Base-by-base conservation (phyloP, 2,797 vertebrate species). In the Epinephelus awoara region DNA sequence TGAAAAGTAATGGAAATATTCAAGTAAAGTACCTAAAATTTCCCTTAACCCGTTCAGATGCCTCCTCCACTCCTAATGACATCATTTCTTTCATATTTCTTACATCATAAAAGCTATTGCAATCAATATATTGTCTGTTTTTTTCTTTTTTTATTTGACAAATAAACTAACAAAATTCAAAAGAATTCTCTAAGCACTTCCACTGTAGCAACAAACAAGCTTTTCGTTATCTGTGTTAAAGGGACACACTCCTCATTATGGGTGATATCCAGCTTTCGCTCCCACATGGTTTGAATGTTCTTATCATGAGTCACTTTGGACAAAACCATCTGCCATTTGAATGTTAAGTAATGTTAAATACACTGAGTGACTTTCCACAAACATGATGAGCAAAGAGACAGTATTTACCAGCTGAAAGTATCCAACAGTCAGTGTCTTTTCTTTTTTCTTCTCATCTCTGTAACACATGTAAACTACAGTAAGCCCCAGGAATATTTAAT, bases 401-500 rank as follows among this genome's bases (percentile, higher is more conserved):
- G 2, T 62, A 81, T 67, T 92, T 91, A 96, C 95, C 94, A 97
- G 85, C 40, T 96, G 91, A 88, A 96, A 96, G 83, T 92, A 97
- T 87, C 95, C 95, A 85, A 96, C 80, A 51, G 84, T 86, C 17
- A 90, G 77, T 2, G 38, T 15, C 4, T 90, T 92, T 25, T 88
- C 83, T 34, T 89, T 74, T 63, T 91, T 87, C 56, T 88, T 88
- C 25, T 74, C 66, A 73, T 82, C 57, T 82, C 95, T 96, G 86
- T 47, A 88, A 89, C 77, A 75, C n/a, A 75, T 49, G 17, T 7
- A 67, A 47, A 51, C 29, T 4, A 61, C 25, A 57, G 25, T 57
- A 51, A 59, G 15, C 0, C 7, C 1, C 19, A 19, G 2, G 10
- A 72, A 52, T 13, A 65, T 61, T 25, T 12, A 11, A 65, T n/a